Evolutionary conservation across 2,888 invertebrate genomes (phyloP).

Genomic region (Melanostoma scalare): DNA sequence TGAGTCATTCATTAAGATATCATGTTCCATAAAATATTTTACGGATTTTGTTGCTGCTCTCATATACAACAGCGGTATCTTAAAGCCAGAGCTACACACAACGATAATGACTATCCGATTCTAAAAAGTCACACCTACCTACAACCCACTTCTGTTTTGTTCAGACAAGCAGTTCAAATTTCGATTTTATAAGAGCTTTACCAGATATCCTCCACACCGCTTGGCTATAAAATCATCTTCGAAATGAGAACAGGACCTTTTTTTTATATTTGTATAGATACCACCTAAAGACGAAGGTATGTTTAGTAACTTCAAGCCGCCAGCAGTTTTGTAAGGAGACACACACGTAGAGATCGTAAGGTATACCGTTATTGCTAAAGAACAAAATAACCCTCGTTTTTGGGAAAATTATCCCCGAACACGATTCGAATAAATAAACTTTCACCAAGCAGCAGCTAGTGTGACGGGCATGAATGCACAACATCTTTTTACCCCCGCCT

Average conservation of each 20-base stretch:
- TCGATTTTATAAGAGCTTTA: constrained; percentile 71
- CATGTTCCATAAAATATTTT: constrained; percentile 49
- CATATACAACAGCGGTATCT: constrained; percentile 5
- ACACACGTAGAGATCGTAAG: constrained; percentile 23
- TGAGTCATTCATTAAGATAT: constrained; percentile 56
- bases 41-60: constrained; percentile 34
- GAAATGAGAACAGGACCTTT: constrained; percentile 29
- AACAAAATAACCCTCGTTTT: constrained; percentile 43
- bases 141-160: constrained; percentile 23
- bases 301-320: too few relatives aligned
- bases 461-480: constrained; percentile 18
- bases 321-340: constrained; percentile 20
- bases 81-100: constrained; percentile 59
- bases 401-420: constrained; percentile 66
- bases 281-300: too few relatives aligned
- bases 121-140: constrained; percentile 16
- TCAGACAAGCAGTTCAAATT: constrained; percentile 70
- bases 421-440: constrained; percentile 72
- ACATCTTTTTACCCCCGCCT: neutral
- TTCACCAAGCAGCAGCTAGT: constrained; percentile 13
- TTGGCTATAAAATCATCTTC: constrained; percentile 59
- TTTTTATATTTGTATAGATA: constrained; percentile 5
- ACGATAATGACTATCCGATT: constrained; percentile 67
- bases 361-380: constrained; percentile 44
- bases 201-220: constrained; percentile 26